phyloP scores from a whole-genome alignment of 2,797 vertebrate genomes.

The Serranus cabrilla region DNA sequence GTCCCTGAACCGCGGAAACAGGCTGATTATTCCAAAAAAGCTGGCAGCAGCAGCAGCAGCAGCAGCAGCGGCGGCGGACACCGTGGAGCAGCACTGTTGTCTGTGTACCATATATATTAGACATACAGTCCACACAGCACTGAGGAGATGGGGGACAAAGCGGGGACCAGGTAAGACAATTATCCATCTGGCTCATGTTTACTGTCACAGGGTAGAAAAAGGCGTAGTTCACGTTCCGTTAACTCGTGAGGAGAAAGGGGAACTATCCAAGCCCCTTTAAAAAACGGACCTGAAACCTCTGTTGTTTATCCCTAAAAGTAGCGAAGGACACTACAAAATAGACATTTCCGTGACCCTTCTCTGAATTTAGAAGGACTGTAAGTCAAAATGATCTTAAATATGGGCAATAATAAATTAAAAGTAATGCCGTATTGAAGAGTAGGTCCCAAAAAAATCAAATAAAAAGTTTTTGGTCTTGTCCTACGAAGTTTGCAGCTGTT shows the following conservation, averaged over 20 bases:
- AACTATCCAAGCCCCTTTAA: background rate
- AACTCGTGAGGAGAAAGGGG: background rate
- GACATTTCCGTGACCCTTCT: background rate
- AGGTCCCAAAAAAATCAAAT: background rate
- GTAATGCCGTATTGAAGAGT: background rate
- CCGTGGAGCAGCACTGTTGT: background rate
- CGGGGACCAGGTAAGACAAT: conserved; percentile 52
- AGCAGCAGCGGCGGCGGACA: background rate
- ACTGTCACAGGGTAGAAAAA: background rate
- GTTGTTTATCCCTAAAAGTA: background rate
- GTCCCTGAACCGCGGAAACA: conserved; percentile 28
- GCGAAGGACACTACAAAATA: background rate
- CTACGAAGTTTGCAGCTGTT: background rate
- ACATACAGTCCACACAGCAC: background rate
- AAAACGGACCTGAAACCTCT: background rate
- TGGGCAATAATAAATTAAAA: no score
- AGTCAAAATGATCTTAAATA: background rate
- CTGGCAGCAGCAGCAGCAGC: background rate
- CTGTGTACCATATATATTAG: background rate
- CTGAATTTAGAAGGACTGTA: background rate
- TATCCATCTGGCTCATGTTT: background rate
- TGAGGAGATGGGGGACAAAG: conserved; percentile 50
- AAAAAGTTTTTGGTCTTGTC: background rate
- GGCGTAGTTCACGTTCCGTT: background rate
- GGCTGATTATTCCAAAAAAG: background rate